Conservation (phyloP, 35 echinoderm and acorn worm species). For the Lytechinus variegatus region DNA sequence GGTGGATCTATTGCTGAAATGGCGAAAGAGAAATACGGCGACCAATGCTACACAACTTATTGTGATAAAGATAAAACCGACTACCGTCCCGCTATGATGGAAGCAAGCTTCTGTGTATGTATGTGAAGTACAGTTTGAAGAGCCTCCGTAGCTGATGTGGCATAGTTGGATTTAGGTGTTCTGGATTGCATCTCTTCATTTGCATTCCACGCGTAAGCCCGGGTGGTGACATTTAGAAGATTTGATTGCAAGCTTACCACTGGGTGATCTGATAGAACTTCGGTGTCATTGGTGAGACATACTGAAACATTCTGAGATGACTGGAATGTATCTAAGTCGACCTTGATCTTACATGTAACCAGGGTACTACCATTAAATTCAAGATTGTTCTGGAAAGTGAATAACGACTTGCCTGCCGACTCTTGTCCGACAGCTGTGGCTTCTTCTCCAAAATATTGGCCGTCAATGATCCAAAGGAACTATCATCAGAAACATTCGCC, state of each 20-base stretch:
- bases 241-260: too few relatives aligned
- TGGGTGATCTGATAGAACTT: background rate
- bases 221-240: too few relatives aligned
- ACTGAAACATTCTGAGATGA: background rate
- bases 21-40: background rate
- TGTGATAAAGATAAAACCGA: background rate
- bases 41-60: background rate
- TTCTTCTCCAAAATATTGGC: background rate
- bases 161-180: background rate
- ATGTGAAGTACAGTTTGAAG: background rate
- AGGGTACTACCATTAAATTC: background rate
- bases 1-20: background rate
- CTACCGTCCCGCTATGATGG: background rate
- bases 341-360: background rate
- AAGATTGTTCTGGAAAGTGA: background rate
- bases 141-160: background rate
- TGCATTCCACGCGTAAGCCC: background rate
- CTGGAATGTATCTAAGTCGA: background rate
- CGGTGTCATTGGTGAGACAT: background rate
- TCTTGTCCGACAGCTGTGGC: background rate
- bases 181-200: background rate
- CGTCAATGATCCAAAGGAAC: background rate
- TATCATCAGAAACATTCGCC: background rate
- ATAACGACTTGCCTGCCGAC: background rate
- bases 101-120: background rate